phyloP scores from a whole-genome alignment of 2,888 invertebrate species.

The Candidula unifasciata region DNA sequence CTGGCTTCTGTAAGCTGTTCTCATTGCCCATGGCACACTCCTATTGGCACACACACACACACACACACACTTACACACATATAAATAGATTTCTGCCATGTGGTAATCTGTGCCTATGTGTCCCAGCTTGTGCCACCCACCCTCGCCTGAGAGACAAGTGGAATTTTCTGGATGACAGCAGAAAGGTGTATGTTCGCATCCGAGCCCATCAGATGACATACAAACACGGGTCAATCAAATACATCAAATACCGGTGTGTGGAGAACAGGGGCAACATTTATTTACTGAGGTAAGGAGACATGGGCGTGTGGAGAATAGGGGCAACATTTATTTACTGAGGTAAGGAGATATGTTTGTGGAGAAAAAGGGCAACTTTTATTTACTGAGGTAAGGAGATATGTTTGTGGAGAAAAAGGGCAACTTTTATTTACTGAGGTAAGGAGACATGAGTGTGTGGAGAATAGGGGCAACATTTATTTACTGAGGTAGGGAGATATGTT shows the following conservation, averaged over 20 bases:
- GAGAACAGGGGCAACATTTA: constrained; percentile 60
- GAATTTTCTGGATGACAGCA: constrained; percentile 54
- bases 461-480: too few species aligned
- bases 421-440: too few species aligned
- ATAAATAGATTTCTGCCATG: background rate
- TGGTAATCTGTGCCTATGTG: too few species aligned
- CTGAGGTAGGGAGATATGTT: too few species aligned
- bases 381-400: background rate
- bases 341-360: constrained; percentile 23
- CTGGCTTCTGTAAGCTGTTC: too few species aligned
- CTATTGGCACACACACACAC: too few species aligned
- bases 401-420: background rate
- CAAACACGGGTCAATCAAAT: constrained; percentile 54
- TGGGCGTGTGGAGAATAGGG: constrained; percentile 58
- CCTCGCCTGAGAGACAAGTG: constrained; percentile 57
- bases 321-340: constrained; percentile 62
- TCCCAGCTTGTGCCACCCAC: constrained; percentile 49
- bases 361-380: too few species aligned
- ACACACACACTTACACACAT: background rate
- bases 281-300: constrained; percentile 57
- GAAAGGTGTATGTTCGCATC: constrained; percentile 53
- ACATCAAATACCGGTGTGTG: constrained; percentile 59
- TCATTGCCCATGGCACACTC: background rate
- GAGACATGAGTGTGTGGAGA: too few species aligned
- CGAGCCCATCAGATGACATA: constrained; percentile 54